A percentile compares a stretch with the other conserved stretches of the same genome.
phyloP scores from a whole-genome alignment of 1,140 invertebrate genomes.

The Mizuhopecten yessoensis region DNA sequence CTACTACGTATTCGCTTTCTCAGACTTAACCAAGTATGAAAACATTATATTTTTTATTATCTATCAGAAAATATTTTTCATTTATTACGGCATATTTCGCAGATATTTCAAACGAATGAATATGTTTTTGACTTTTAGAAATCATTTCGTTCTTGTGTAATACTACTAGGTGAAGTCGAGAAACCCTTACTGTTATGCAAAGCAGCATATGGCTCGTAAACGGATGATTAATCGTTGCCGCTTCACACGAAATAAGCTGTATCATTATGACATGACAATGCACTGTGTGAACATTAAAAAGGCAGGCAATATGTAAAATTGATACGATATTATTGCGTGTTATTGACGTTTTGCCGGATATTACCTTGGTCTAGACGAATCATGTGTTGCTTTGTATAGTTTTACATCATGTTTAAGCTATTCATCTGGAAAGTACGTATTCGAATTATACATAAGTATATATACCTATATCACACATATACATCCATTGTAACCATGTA shows the following conservation, averaged over 20 bases:
- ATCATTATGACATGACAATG: background rate
- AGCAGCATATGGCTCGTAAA: background rate
- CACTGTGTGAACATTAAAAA: background rate
- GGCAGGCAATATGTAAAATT: background rate
- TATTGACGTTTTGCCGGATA: no score
- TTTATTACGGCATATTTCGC: background rate
- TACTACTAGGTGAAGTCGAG: background rate
- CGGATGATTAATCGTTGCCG: background rate
- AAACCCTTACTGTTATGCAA: background rate
- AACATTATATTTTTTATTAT: background rate
- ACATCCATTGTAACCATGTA: background rate
- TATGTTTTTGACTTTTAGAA: background rate
- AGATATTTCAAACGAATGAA: background rate
- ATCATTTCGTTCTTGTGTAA: no score
- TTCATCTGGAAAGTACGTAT: background rate
- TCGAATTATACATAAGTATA: no score
- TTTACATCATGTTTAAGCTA: background rate
- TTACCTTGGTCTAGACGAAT: background rate
- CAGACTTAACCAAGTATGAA: background rate
- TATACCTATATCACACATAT: no score
- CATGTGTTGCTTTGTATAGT: background rate
- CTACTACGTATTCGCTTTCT: background rate
- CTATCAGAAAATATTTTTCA: background rate
- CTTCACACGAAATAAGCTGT: background rate
- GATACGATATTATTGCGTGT: background rate